Base-by-base conservation (phyloP, 2,797 vertebrate species). In the Pagetopsis macropterus region DNA sequence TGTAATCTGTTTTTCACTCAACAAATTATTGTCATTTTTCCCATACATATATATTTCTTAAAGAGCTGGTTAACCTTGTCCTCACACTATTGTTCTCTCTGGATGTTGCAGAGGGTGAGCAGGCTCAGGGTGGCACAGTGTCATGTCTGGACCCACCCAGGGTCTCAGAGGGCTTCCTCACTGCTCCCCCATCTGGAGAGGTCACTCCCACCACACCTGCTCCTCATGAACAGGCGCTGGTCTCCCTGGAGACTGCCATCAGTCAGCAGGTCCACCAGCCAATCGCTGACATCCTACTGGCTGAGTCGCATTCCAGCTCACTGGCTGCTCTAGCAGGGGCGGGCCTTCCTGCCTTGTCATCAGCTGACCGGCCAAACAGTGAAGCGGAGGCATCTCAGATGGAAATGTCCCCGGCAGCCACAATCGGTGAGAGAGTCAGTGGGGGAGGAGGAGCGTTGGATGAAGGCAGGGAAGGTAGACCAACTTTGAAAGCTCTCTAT, bases 391-490 rank as follows among this genome's bases (percentile, higher is more conserved):
- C 96, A 76, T 97, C 96, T 52, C 97, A 98, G 89, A 98, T 98
- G 97, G 97, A 98, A 91, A 96, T 97, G 91, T 98, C 97, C 16
- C 97, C 97, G 3, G 96, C 96, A 70, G 96, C 97, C 79, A 96
- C 96, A 89, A 97, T 96, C 87, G 96, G 97, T 96, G 94, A 96
- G 96, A 93, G 88, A 91, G 93, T 88, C 88, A 85, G 77, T 66
- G 81, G 80, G 84, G 89, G 87, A 89, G 88, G 91, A 93, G 93
- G 91, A 93, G 90, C 91, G 48, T 91, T 94, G 94, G 93, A 95
- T 90, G 91, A 93, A 93, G 91, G 87, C 91, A 93, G 94, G 92
- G 94, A 94, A 94, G 94, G 94, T 95, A 94, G 90, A 92, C 70
- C 89, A 91, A 93, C 79, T 88, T 90, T 89, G 78, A 73, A 88